Conservation (phyloP, 1,140 invertebrate genomes). For the Macrobrachium rosenbergii region DNA sequence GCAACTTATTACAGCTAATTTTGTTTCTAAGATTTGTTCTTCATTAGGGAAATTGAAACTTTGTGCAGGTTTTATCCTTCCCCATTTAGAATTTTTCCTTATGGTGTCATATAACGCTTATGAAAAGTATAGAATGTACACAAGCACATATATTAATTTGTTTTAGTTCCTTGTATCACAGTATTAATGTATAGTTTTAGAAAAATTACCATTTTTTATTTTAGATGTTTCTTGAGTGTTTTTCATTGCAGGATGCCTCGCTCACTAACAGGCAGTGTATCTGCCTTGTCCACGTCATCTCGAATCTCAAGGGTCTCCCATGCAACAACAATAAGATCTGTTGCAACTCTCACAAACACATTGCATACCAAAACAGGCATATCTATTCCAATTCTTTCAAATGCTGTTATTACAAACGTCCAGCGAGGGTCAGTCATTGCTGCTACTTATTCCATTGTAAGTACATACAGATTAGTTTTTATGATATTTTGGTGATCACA, state of each 20-base stretch:
- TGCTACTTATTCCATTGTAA: slow-evolving; percentile 69
- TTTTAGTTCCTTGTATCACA: background rate
- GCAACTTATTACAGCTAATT: too few relatives aligned
- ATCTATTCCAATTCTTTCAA: slow-evolving; percentile 68
- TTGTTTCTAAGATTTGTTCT: too few relatives aligned
- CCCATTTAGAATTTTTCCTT: too few relatives aligned
- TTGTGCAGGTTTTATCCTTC: too few relatives aligned
- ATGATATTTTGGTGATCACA: background rate
- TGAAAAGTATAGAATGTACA: too few relatives aligned
- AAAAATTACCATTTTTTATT: background rate
- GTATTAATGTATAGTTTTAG: background rate
- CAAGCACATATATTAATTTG: too few relatives aligned
- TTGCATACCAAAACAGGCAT: slow-evolving; percentile 62
- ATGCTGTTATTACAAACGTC: slow-evolving; percentile 69
- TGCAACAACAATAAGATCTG: slow-evolving; percentile 53
- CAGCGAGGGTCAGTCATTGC: slow-evolving; percentile 69
- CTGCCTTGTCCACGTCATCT: slow-evolving; percentile 60
- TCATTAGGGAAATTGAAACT: too few relatives aligned
- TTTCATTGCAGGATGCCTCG: slow-evolving; percentile 51
- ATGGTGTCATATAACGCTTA: too few relatives aligned
- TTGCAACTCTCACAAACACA: slow-evolving; percentile 61
- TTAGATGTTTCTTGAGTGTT: background rate
- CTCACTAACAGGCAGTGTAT: slow-evolving; percentile 63
- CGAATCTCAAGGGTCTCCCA: slow-evolving; percentile 54
- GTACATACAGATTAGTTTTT: slow-evolving; percentile 26